A percentile compares a stretch with the other conserved stretches of the same genome.
phyloP scores from a whole-genome alignment of 2,113 vertebrate species.

The Percina caprodes region DNA sequence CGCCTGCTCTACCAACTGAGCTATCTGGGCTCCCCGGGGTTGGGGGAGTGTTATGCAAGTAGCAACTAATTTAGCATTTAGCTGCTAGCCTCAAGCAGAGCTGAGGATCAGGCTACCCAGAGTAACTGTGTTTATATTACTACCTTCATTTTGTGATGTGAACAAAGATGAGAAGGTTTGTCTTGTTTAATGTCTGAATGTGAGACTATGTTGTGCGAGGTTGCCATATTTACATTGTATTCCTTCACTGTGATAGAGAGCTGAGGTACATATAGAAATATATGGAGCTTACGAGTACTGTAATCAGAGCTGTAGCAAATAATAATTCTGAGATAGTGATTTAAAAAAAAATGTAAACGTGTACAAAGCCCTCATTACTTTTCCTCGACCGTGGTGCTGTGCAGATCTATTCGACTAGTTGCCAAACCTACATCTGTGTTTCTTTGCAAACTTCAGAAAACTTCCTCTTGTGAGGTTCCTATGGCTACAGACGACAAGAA shows the following conservation, averaged over 20 bases:
- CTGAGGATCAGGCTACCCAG: too few relatives aligned
- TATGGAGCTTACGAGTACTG: background rate
- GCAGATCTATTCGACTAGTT: background rate
- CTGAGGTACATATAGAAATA: background rate
- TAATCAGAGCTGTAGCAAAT: background rate
- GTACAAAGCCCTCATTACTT: background rate
- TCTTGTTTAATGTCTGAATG: background rate
- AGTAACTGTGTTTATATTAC: background rate
- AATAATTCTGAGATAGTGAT: background rate
- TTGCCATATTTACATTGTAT: background rate
- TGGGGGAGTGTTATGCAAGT: background rate
- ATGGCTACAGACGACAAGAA: constrained; percentile 36
- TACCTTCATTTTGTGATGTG: background rate
- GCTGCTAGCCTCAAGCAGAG: background rate
- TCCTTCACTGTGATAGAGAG: background rate
- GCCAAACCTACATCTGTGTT: background rate
- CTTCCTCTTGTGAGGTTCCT: constrained; percentile 24
- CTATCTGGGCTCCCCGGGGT: too few relatives aligned
- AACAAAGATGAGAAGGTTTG: background rate
- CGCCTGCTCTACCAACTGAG: too few relatives aligned
- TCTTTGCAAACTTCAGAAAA: constrained; percentile 14
- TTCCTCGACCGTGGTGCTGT: background rate
- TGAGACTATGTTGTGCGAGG: background rate
- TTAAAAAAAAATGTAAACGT: background rate
- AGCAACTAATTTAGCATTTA: background rate